A percentile compares a stretch with the other conserved stretches of the same genome.
phyloP scores from a whole-genome alignment of 2,888 invertebrate species.

The Clivina fossor region DNA sequence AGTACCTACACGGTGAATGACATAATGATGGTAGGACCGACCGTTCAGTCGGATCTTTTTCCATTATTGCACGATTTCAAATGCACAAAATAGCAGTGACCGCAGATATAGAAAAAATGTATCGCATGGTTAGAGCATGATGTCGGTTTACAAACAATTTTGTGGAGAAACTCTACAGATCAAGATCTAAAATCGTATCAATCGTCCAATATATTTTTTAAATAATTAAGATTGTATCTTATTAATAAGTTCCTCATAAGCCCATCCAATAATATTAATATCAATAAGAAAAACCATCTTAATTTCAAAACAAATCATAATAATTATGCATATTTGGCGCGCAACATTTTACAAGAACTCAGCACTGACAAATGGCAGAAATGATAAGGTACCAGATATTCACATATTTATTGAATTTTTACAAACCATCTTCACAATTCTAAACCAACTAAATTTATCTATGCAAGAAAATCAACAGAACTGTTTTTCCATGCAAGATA shows the following conservation, averaged over 20 bases:
- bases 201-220: too few species aligned
- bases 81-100: slow-evolving; percentile 42
- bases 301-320: too few species aligned
- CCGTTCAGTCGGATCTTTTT: slow-evolving; percentile 43
- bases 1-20: slow-evolving; percentile 45
- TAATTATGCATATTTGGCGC: too few species aligned
- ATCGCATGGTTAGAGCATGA: slow-evolving; percentile 43
- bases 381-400: too few species aligned
- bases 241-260: too few species aligned
- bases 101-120: slow-evolving; percentile 48
- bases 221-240: too few species aligned
- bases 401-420: background rate
- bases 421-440: background rate
- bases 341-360: too few species aligned
- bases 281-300: too few species aligned
- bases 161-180: slow-evolving; percentile 43
- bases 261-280: too few species aligned
- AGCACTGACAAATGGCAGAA: too few species aligned
- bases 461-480: background rate
- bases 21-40: slow-evolving; percentile 43
- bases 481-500: background rate
- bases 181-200: slow-evolving; percentile 34
- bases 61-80: slow-evolving; percentile 42
- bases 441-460: too few species aligned
- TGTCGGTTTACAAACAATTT: slow-evolving; percentile 43